Base-by-base conservation (phyloP, 1,140 invertebrate species). In the Trachymyrmex septentrionalis region DNA sequence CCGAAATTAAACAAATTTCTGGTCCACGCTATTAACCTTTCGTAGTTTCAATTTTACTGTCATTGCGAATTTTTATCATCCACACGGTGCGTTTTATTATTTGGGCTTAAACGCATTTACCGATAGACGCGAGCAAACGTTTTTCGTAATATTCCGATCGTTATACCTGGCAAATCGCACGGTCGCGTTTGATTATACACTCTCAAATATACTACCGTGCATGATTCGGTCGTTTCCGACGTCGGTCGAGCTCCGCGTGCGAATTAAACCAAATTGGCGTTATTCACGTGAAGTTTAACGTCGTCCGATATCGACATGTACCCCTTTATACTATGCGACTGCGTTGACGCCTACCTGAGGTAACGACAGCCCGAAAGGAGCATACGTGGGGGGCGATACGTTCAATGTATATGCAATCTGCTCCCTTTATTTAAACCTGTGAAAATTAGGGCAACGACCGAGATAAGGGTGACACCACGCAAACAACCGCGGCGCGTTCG, bases 371-470 rank as follows among this genome's bases (percentile, higher is more conserved):
- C n/a, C 44, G 77, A 89, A 89, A 89, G 75, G 63, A 82, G 76
- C 88, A 59, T 27, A 50, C 71, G 84, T 81, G 76, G 76, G 87
- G 76, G 76, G 87, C 50, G 50, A 72, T 72, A 81, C 34, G 71
- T 76, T n/a, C 38, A 61, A 24, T 59, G 66, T 86, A 82, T 80
- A 64, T 63, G 72, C 64, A 71, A 59, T 80, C 64, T 64, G 61
- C 82, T 86, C 82, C 86, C 91, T 92, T 92, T 90, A 91, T 92
- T 92, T 87, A 84, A 86, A 86, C 72, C 88, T 80, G 87, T 86
- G 89, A 91, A 91, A 93, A 93, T 92, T 93, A 87, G 92, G 90
- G 80, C 92, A 91, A 87, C 86, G 85, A 80, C 86, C 88, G 80
- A 88, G 93, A 94, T 93, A 94, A 93, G 91, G 86, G 89, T 91